Evolutionary conservation across 1,140 invertebrate species (phyloP), one percentile per base, ranked within the genome.

Genomic region (Lasioglossum albipes): DNA sequence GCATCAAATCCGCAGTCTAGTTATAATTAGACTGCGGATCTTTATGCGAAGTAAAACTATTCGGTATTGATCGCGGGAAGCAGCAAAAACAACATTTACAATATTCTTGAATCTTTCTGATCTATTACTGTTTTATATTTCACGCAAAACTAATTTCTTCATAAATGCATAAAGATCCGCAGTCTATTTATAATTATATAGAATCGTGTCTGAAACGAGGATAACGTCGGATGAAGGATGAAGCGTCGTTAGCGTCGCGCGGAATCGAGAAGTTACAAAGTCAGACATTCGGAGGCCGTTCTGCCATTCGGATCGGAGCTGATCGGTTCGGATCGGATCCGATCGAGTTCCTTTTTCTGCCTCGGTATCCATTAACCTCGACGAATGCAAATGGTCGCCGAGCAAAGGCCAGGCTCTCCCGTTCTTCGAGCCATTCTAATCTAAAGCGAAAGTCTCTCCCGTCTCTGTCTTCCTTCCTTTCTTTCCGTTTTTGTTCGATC

Each of bases 361-460:
- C 42, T 45, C 75, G 42, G 74, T 79, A 73, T 74, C 70, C 70
- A 73, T 79, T 79, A 79, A 79, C 75, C 75, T 71, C 75, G 27
- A 71, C 75, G 54, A 76, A 76, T 66, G 77, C 70, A 73, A 79
- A 79, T 79, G 61, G 5, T 74, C 62, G 69, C 12, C 31, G 77
- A 57, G 77, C 70, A 79, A 79, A 79, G 77, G 77, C 77, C 77
- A 71, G 65, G 77, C 70, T 79, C 77, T 62, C 42, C 41, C 57
- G 42, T 54, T 78, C 57, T 16, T 66, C 70, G 36, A 65, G 61
- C 57, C 70, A 65, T 79, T 79, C 77, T 79, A 79, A 74, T 79
- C 42, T 62, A 12, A 66, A 42, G 77, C 77, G 70, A 79, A 79
- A 79, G 77, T 79, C 77, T n/a, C 36, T 18, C 22, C 49, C 31